phyloP scores from a whole-genome alignment of 1,140 invertebrate genomes.

The Harlomillsia oculata region DNA sequence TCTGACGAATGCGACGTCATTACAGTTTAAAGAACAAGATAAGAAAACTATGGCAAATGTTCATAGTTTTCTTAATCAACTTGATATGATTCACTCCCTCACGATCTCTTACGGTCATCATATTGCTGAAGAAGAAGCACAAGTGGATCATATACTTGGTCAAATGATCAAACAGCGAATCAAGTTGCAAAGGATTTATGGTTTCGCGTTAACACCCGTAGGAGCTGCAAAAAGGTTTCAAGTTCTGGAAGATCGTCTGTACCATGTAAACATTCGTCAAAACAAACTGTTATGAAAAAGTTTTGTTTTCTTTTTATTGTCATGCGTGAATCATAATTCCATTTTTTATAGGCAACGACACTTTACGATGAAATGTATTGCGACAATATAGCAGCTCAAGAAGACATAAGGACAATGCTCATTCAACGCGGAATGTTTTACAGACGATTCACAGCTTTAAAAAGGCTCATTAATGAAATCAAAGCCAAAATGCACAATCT shows the following conservation, averaged over 20 bases:
- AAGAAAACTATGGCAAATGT: background rate
- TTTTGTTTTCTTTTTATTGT: too few relatives aligned
- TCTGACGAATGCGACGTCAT: background rate
- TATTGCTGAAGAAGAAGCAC: background rate
- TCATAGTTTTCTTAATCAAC: background rate
- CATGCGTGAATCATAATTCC: too few relatives aligned
- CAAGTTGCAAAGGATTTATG: background rate
- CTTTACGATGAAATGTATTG: background rate
- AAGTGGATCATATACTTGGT: conserved; percentile 1
- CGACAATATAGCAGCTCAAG: background rate
- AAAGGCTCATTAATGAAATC: background rate
- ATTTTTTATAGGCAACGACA: too few relatives aligned
- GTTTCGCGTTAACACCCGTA: background rate
- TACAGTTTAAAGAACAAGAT: background rate
- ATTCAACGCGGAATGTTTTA: background rate
- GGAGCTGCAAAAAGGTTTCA: background rate
- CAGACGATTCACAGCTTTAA: background rate
- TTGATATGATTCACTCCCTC: background rate
- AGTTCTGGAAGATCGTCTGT: conserved; percentile 5
- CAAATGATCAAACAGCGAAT: conserved; percentile 4
- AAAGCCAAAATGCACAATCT: background rate
- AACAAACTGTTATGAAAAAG: too few relatives aligned
- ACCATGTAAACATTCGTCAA: too few relatives aligned
- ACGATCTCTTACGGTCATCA: background rate
- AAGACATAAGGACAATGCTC: background rate